phyloP scores from a whole-genome alignment of 2,888 invertebrate genomes.

The Nemotelus pantherinus region DNA sequence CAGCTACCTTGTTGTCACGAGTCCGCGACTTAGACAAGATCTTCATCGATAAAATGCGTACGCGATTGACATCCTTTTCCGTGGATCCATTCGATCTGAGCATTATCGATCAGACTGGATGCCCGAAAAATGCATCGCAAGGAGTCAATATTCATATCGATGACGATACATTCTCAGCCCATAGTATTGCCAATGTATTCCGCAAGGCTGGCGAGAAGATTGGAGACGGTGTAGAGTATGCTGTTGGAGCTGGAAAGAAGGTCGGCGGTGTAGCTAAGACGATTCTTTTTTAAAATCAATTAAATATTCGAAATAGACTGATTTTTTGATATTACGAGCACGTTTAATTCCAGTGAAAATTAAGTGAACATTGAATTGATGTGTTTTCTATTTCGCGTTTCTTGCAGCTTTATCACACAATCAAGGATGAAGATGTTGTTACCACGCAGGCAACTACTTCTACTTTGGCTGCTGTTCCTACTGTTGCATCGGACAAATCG shows the following conservation, averaged over 20 bases:
- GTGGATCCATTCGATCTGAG: slow-evolving; percentile 82
- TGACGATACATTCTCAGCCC: slow-evolving; percentile 78
- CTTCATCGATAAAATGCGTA: slow-evolving; percentile 76
- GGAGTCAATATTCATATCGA: slow-evolving; percentile 78
- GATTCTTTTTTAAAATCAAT: slow-evolving; percentile 45
- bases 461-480: neutral
- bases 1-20: slow-evolving; percentile 83
- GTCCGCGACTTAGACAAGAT: slow-evolving; percentile 76
- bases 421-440: slow-evolving; percentile 23
- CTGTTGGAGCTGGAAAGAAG: slow-evolving; percentile 75
- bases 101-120: slow-evolving; percentile 76
- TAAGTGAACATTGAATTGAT: neutral
- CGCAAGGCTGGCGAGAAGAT: slow-evolving; percentile 77
- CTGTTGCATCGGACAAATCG: slow-evolving; percentile 20
- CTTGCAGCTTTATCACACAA: slow-evolving; percentile 47
- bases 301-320: neutral
- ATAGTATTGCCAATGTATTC: slow-evolving; percentile 77
- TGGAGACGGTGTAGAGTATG: slow-evolving; percentile 77
- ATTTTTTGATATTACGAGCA: neutral
- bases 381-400: neutral
- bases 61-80: slow-evolving; percentile 70
- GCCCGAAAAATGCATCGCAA: slow-evolving; percentile 70
- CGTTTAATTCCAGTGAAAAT: neutral
- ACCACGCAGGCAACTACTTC: neutral
- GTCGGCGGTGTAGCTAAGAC: slow-evolving; percentile 59